Evolutionary conservation across 2,113 vertebrate species (phyloP), one percentile per base, ranked within the genome.

Genomic region (Dromas ardeola): DNA sequence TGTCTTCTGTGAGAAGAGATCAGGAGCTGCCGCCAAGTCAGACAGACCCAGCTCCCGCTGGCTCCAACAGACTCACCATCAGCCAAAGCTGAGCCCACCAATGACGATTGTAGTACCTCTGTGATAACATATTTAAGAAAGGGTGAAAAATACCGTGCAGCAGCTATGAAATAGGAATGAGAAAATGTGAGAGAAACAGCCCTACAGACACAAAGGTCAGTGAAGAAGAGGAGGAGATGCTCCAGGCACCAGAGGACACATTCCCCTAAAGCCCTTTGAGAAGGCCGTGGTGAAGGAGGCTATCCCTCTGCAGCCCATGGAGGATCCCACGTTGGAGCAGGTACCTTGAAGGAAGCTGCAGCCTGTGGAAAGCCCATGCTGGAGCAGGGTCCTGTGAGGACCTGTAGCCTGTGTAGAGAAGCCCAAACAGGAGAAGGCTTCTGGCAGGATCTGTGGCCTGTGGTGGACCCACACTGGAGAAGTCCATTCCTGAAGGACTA

Each of bases 41-140:
- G n/a, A 66, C 13, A 27, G 9, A 53, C 1, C 18, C 22, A 59
- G 38, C 8, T 53, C 20, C 20, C 52, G 3, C 12, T 0, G 0
- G 9, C 10, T 72, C 12, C 43, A 65, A 18, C 0, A 1, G 29
- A 47, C 17, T 8, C 17, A 49, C 12, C 13, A 18, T 5, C 43
- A 21, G 29, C 45, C 32, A 77, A 71, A 71, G n/a, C 12, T 70
- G 23, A 43, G 22, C 34, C 19, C n/a, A 22, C 6, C 40, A 43
- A 15, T 34, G 22, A 36, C 3, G 0, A 1, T 12, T 12, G n/a
- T 10, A 62, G 10, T 25, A 32, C 13, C 10, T 43, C 77, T 40
- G 26, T 42, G 26, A 18, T 42, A 73, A 12, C 2, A 4, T 38
- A 49, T 42, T 85, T 82, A 65, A 32, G 36, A 85, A 85, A 43